Conservation (phyloP, 2,888 invertebrate genomes). For the Chrysolina americana region DNA sequence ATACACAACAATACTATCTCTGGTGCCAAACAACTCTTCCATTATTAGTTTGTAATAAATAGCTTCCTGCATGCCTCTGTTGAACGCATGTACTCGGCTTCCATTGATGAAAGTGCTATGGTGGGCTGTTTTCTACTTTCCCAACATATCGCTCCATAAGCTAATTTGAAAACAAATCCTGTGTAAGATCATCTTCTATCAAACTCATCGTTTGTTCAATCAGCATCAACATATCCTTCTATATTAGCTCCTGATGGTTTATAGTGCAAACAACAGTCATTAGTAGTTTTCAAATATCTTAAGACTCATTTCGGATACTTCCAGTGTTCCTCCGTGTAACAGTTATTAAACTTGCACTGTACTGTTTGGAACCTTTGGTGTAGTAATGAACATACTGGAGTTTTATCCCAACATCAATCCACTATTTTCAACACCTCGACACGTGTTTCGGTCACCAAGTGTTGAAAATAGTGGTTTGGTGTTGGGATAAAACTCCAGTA, state of each 20-base stretch:
- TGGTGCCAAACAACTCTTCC: neutral
- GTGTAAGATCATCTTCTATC: too few species aligned
- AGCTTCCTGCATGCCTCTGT: too few species aligned
- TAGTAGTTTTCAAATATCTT: slow-evolving; percentile 36
- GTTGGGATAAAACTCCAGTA: too few species aligned
- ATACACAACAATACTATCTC: neutral
- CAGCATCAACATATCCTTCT: neutral
- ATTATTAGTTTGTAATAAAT: neutral
- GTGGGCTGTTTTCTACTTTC: neutral
- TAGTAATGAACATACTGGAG: too few species aligned
- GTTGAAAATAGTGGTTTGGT: too few species aligned
- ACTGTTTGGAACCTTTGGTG: too few species aligned
- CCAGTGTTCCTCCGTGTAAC: slow-evolving; percentile 47
- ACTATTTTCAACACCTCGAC: too few species aligned
- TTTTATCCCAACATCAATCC: too few species aligned
- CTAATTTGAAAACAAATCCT: too few species aligned
- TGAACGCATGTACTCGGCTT: neutral
- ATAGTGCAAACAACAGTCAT: neutral
- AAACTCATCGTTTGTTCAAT: neutral
- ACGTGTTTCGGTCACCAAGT: too few species aligned
- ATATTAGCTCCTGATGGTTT: slow-evolving; percentile 1
- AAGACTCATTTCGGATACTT: slow-evolving; percentile 35
- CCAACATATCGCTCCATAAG: neutral
- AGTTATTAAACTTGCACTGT: slow-evolving; percentile 45
- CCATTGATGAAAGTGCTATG: neutral